phyloP scores from a whole-genome alignment of 1,140 invertebrate genomes.

The Contarinia nasturtii region DNA sequence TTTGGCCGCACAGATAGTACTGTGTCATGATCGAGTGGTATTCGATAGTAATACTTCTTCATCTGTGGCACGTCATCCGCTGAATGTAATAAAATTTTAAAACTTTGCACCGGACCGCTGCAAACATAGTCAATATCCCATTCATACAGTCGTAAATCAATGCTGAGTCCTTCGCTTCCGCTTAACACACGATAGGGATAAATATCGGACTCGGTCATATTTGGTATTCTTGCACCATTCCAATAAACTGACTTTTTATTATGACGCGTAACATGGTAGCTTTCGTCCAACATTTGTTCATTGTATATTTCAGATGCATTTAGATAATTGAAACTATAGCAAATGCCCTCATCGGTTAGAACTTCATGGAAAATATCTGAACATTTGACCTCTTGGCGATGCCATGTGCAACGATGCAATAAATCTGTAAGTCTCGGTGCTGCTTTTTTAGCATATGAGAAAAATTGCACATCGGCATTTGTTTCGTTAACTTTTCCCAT shows the following conservation, averaged over 20 bases:
- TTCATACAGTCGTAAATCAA: slow-evolving; percentile 32
- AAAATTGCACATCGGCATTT: not conserved
- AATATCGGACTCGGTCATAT: slow-evolving; percentile 30
- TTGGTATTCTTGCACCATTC: not conserved
- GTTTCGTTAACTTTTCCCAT: not conserved
- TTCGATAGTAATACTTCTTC: slow-evolving; percentile 34
- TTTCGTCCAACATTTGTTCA: not conserved
- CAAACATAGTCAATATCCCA: slow-evolving; percentile 44
- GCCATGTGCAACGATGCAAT: not conserved
- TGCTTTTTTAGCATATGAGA: not conserved
- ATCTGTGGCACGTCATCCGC: slow-evolving; percentile 35
- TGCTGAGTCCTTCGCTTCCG: slow-evolving; percentile 35
- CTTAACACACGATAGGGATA: slow-evolving; percentile 34
- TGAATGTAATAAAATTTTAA: slow-evolving; percentile 36
- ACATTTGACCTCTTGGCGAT: not conserved
- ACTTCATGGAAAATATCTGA: not conserved
- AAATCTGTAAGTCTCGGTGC: not conserved
- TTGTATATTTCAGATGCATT: slow-evolving; percentile 31
- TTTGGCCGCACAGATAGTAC: slow-evolving; percentile 35
- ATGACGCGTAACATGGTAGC: not conserved
- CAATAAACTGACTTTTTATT: not conserved
- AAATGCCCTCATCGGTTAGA: slow-evolving; percentile 43
- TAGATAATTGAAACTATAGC: slow-evolving; percentile 48
- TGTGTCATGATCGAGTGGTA: slow-evolving; percentile 34
- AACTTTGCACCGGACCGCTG: slow-evolving; percentile 43